These are phyloP conservation scores for Corythornis vintsioides DNA, from an alignment of 2,113 vertebrate genomes.

Conservation along the genomic window DNA sequence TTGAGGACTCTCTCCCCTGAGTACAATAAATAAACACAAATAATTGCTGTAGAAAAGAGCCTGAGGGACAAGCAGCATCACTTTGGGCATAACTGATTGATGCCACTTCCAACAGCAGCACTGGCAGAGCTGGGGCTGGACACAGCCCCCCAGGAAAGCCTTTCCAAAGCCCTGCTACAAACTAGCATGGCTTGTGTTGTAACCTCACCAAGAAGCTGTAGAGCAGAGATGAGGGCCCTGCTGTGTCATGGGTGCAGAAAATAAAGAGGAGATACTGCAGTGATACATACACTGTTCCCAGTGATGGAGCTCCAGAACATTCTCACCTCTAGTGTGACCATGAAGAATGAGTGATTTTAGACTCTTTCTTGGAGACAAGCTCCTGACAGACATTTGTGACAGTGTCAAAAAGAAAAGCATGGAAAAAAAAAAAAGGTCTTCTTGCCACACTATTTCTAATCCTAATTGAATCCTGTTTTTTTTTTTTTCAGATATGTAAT, in stretches of 20 bases:
- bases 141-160: not conserved
- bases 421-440: not conserved
- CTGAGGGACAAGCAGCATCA: not conserved
- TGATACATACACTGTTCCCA: not conserved
- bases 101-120: not conserved
- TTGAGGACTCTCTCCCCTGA: not conserved
- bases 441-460: not conserved
- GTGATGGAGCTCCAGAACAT: not conserved
- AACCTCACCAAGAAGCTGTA: not conserved
- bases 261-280: not conserved
- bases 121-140: not conserved
- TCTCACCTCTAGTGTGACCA: not conserved
- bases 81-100: not conserved
- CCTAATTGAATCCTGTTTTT: not conserved
- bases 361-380: not conserved
- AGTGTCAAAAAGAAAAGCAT: not conserved
- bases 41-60: not conserved
- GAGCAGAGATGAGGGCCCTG: not conserved
- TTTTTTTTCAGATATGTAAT: not conserved
- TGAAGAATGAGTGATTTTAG: not conserved
- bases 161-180: not conserved
- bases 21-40: slow-evolving; percentile 52
- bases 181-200: not conserved
- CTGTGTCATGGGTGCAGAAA: not conserved
- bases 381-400: not conserved